Evolutionary conservation across 1,140 invertebrate species (phyloP).

Genomic region (Hyles vespertilio): DNA sequence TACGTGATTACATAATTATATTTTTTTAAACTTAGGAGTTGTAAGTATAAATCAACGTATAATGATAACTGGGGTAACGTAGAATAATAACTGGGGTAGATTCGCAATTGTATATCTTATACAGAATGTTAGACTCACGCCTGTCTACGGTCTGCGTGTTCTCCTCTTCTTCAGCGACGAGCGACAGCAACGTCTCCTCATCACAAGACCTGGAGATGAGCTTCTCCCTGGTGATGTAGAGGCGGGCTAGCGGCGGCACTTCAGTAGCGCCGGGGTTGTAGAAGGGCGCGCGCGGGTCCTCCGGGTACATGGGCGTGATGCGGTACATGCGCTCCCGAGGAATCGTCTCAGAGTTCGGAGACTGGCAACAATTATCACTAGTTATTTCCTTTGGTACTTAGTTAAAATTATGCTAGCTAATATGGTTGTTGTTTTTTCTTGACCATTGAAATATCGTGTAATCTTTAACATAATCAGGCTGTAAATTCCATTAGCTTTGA

Average conservation of each 20-base stretch:
- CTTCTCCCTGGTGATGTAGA: constrained; percentile 83
- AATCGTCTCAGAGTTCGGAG: constrained; percentile 88
- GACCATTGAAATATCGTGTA: too few relatives aligned
- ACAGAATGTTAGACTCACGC: constrained; percentile 73
- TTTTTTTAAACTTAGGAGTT: too few relatives aligned
- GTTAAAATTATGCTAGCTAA: too few relatives aligned
- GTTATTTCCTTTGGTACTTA: neutral
- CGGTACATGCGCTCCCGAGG: constrained; percentile 92
- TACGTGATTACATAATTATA: too few relatives aligned
- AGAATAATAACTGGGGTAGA: too few relatives aligned
- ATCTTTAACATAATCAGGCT: too few relatives aligned
- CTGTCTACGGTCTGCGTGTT: constrained; percentile 83
- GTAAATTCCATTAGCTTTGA: too few relatives aligned
- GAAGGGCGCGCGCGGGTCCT: constrained; percentile 93
- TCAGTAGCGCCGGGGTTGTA: constrained; percentile 85
- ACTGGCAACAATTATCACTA: constrained; percentile 76
- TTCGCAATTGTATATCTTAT: too few relatives aligned
- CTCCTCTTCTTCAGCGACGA: constrained; percentile 81
- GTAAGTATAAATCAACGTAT: too few relatives aligned
- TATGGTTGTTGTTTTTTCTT: too few relatives aligned
- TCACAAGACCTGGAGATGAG: constrained; percentile 84
- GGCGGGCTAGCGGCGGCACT: constrained; percentile 89
- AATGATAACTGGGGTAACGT: too few relatives aligned
- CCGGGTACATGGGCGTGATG: constrained; percentile 91
- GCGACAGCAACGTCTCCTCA: constrained; percentile 78